Evolutionary conservation across 2,113 vertebrate species (phyloP).

Genomic region (Otus sunia): DNA sequence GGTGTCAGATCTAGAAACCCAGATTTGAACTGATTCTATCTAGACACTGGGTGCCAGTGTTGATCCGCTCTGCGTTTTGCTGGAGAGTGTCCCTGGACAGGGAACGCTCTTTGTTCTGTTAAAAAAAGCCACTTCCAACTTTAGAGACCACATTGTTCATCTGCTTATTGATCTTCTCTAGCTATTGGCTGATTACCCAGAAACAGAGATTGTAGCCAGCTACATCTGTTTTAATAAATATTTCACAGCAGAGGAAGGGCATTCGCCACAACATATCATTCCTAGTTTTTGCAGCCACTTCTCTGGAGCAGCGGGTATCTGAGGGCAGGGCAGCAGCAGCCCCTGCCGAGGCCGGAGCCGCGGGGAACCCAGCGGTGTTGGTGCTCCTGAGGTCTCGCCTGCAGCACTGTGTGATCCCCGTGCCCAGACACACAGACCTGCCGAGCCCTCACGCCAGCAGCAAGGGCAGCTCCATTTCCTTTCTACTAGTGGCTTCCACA

Average conservation of each 20-base stretch:
- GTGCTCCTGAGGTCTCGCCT: background rate
- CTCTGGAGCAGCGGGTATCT: background rate
- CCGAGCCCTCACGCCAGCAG: fast-evolving
- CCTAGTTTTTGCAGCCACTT: fast-evolving
- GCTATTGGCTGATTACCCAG: background rate
- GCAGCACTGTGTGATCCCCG: fast-evolving
- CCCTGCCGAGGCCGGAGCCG: no score
- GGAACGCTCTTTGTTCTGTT: background rate
- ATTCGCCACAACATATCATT: background rate
- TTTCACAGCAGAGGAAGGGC: background rate
- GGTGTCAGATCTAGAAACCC: background rate
- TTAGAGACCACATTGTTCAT: background rate
- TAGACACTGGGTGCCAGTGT: constrained; percentile 67
- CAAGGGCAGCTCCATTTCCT: fast-evolving
- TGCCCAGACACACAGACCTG: background rate
- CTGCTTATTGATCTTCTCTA: background rate
- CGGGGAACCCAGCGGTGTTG: fast-evolving
- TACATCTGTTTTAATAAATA: background rate
- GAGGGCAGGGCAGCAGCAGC: fast-evolving
- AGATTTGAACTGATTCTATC: background rate
- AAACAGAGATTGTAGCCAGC: background rate
- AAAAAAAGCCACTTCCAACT: constrained; percentile 17
- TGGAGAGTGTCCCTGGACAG: background rate
- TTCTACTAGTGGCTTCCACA: background rate
- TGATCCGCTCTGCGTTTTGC: background rate